These are phyloP conservation scores for Phoeniculus purpureus DNA, from an alignment of 2,797 vertebrate species.

Conservation along the genomic window DNA sequence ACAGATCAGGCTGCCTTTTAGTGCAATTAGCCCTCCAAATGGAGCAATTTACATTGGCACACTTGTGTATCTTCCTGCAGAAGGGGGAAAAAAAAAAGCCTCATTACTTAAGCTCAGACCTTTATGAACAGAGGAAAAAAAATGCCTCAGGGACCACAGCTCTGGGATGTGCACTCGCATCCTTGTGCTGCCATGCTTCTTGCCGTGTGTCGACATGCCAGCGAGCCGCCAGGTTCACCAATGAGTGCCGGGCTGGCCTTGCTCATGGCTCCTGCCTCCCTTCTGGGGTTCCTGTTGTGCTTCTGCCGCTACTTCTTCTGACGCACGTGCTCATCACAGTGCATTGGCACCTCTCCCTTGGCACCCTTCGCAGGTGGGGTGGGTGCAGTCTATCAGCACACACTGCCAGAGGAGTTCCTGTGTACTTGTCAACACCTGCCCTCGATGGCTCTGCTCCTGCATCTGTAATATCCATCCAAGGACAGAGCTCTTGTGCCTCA, in stretches of 20 bases:
- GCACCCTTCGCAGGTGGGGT: fast-evolving
- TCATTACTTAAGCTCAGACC: slow-evolving; percentile 71
- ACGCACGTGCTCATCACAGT: fast-evolving
- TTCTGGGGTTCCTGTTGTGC: fast-evolving
- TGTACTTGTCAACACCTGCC: background rate
- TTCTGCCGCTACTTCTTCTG: fast-evolving
- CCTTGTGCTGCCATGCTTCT: background rate
- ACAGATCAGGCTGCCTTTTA: slow-evolving; percentile 75
- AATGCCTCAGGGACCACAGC: background rate
- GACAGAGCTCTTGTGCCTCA: fast-evolving
- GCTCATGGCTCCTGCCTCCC: background rate
- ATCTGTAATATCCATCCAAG: slow-evolving; percentile 1
- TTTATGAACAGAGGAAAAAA: slow-evolving; percentile 59
- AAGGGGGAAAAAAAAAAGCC: slow-evolving; percentile 11
- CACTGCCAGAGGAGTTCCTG: fast-evolving
- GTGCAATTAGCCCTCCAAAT: slow-evolving; percentile 80
- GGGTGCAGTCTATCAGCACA: fast-evolving
- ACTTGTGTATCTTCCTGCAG: slow-evolving; percentile 75
- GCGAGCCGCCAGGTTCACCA: background rate
- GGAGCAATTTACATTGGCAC: slow-evolving; percentile 78
- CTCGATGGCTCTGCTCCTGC: background rate
- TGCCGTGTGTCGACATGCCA: background rate
- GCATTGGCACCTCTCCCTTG: fast-evolving
- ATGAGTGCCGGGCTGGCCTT: fast-evolving
- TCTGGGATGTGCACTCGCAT: background rate